Percentiles rank a stretch among this genome's conserved stretches.
Conservation (phyloP, 1,140 invertebrate species). For the Leptopilina boulardi region DNA sequence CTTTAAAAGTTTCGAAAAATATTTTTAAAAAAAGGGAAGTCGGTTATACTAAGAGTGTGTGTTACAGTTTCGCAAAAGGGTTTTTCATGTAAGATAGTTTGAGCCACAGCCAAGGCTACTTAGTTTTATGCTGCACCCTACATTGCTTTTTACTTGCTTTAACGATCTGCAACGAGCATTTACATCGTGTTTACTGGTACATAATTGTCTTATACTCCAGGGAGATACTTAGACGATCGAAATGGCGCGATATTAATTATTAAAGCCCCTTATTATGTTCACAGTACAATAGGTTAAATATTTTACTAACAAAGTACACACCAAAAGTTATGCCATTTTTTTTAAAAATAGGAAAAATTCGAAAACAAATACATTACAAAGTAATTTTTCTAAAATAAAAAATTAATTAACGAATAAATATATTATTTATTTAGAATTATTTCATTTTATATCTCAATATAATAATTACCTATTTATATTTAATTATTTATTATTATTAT, state of each 20-base stretch:
- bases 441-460: too few relatives aligned
- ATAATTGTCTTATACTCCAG: conserved; percentile 22
- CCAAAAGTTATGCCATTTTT: too few relatives aligned
- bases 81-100: conserved; percentile 18
- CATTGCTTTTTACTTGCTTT: conserved; percentile 30
- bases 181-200: conserved; percentile 31
- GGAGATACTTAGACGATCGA: not conserved
- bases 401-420: too few relatives aligned
- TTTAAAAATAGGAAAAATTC: too few relatives aligned
- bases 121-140: conserved; percentile 27
- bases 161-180: conserved; percentile 24
- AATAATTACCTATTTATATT: too few relatives aligned
- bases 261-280: not conserved
- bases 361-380: too few relatives aligned
- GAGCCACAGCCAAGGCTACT: conserved; percentile 24
- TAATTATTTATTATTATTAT: too few relatives aligned
- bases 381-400: too few relatives aligned
- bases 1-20: not conserved
- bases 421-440: too few relatives aligned
- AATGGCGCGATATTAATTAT: conserved; percentile 21
- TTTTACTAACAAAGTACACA: not conserved
- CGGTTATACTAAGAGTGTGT: not conserved
- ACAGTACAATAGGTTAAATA: not conserved
- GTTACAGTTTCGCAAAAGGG: conserved; percentile 7
- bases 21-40: not conserved